Conservation (phyloP, 2,888 invertebrate genomes). For the Scaptomyza cyrtandrae region DNA sequence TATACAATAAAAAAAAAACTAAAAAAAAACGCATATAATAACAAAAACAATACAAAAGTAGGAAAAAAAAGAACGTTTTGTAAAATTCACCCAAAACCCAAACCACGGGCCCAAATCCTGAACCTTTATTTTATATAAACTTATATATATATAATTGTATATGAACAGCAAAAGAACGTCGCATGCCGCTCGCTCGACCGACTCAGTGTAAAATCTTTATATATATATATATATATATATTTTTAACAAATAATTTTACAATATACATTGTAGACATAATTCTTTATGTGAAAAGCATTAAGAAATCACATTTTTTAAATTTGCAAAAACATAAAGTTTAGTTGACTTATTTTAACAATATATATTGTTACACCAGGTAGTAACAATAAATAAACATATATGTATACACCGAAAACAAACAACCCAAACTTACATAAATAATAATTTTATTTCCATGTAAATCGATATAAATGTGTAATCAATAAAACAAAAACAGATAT, state of each 20-base stretch:
- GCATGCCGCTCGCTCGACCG: constrained; percentile 19
- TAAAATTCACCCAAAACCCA: constrained; percentile 17
- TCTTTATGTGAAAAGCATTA: constrained; percentile 15
- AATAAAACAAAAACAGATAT: constrained; percentile 7
- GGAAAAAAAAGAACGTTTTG: background rate
- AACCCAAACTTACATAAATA: constrained; percentile 2
- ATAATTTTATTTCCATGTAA: constrained; percentile 13
- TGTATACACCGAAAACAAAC: background rate
- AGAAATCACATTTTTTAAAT: constrained; percentile 50
- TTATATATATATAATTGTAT: background rate
- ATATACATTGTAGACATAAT: constrained; percentile 27
- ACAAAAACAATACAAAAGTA: background rate
- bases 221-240: constrained; percentile 16
- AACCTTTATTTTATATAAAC: constrained; percentile 13
- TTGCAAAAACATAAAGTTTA: constrained; percentile 41
- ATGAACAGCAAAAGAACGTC: background rate
- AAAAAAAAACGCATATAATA: constrained; percentile 5
- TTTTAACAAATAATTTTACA: constrained; percentile 39
- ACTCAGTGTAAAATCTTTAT: constrained; percentile 31
- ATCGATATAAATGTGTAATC: constrained; percentile 5
- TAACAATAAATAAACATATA: constrained; percentile 9
- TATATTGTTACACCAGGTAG: constrained; percentile 3
- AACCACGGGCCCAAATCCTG: constrained; percentile 5
- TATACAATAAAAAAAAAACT: constrained; percentile 16
- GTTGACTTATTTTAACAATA: constrained; percentile 21